Evolutionary conservation across 2,888 invertebrate genomes (phyloP).

Genomic region (Archaeoteleia sp.): DNA sequence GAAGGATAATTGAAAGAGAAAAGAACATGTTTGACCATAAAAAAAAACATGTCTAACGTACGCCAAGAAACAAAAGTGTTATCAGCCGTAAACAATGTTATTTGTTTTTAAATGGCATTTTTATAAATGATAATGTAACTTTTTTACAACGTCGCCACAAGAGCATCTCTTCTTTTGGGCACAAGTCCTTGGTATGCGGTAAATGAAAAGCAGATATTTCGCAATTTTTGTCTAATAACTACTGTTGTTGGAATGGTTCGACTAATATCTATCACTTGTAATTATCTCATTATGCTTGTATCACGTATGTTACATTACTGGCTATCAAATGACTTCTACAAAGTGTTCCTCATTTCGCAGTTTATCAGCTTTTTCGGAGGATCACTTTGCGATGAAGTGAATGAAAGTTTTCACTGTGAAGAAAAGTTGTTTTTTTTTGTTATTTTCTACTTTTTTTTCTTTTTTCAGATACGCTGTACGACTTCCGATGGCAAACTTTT

Average conservation of each 20-base stretch:
- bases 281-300: conserved; percentile 17
- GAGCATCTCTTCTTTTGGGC: not conserved
- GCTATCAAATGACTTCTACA: conserved; percentile 12
- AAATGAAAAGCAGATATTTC: not conserved
- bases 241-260: conserved; percentile 42
- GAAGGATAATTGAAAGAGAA: no score
- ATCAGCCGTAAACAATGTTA: no score
- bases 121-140: no score
- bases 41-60: no score
- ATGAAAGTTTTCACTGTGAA: no score
- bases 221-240: conserved; percentile 16
- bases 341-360: not conserved
- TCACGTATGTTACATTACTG: conserved; percentile 25
- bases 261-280: conserved; percentile 39
- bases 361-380: conserved; percentile 1
- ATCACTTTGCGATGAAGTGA: conserved; percentile 10
- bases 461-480: no score
- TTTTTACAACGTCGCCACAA: no score
- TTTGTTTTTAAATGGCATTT: no score
- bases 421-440: not conserved
- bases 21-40: no score
- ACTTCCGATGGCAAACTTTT: no score
- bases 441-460: not conserved
- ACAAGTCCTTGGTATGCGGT: no score
- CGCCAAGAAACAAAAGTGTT: no score